A percentile compares a stretch with the other conserved stretches of the same genome.
Evolutionary conservation across 2,113 vertebrate genomes (phyloP).

Genomic region (Zosterops lateralis): DNA sequence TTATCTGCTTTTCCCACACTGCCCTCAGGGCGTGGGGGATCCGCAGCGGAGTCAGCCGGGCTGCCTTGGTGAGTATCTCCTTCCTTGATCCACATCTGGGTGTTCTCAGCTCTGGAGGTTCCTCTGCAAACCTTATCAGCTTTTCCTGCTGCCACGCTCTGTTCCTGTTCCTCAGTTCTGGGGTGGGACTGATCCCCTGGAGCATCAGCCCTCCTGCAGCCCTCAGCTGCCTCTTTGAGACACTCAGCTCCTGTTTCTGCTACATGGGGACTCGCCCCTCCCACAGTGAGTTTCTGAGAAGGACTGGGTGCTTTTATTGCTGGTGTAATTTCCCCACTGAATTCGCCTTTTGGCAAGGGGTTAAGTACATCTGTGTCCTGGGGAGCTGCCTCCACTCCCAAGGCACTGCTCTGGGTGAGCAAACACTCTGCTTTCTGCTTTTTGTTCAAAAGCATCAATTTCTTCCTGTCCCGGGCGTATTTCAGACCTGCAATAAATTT

Average conservation of each 20-base stretch:
- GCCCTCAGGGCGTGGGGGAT: background rate
- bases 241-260: background rate
- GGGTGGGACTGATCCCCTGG: background rate
- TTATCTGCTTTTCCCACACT: background rate
- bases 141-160: background rate
- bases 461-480: constrained; percentile 19
- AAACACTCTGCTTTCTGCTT: background rate
- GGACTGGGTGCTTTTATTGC: background rate
- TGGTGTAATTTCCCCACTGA: background rate
- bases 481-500: constrained; percentile 44
- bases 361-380: background rate
- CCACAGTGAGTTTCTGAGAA: background rate
- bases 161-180: background rate
- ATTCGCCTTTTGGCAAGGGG: background rate
- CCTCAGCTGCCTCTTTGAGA: background rate
- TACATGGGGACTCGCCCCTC: background rate
- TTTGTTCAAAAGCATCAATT: constrained; percentile 37
- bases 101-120: background rate
- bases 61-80: background rate
- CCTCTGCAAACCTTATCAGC: background rate
- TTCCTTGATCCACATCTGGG: background rate
- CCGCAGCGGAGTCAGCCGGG: background rate
- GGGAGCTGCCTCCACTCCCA: background rate
- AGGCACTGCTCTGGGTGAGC: background rate
- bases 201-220: background rate